Percentiles rank a stretch among this genome's conserved stretches.
Evolutionary conservation across 1,140 invertebrate genomes (phyloP).

Genomic region (Scaptomyza pallida): DNA sequence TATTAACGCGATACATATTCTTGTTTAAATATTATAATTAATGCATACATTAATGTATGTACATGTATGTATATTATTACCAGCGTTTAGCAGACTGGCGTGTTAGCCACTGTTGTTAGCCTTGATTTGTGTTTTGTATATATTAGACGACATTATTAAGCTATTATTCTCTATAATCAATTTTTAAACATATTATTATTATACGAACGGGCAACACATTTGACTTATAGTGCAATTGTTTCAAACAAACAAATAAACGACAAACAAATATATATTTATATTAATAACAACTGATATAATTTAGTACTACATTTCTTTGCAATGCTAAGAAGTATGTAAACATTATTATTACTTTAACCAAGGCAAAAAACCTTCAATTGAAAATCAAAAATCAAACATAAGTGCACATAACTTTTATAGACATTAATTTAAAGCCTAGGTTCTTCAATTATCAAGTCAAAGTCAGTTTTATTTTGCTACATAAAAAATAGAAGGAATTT

Average conservation of each 20-base stretch:
- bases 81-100: constrained; percentile 39
- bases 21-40: constrained; percentile 33
- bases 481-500: constrained; percentile 31
- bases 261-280: constrained; percentile 67
- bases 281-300: constrained; percentile 72
- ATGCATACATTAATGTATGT: constrained; percentile 27
- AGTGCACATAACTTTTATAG: constrained; percentile 73
- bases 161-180: constrained; percentile 47
- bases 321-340: constrained; percentile 72
- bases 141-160: constrained; percentile 73
- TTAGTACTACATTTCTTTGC: constrained; percentile 75
- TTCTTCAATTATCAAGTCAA: constrained; percentile 50
- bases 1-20: constrained; percentile 48
- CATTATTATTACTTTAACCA: constrained; percentile 46
- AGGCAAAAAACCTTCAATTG: constrained; percentile 51
- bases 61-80: constrained; percentile 55
- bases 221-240: constrained; percentile 83
- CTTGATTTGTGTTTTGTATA: constrained; percentile 80
- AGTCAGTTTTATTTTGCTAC: constrained; percentile 39
- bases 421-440: constrained; percentile 49
- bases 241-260: constrained; percentile 72
- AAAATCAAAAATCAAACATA: constrained; percentile 81
- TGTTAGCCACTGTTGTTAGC: constrained; percentile 68
- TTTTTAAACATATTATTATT: constrained; percentile 58
- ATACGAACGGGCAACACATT: constrained; percentile 78